Evolutionary conservation across 1,140 invertebrate genomes (phyloP).

Genomic region (Drosophila nasuta): DNA sequence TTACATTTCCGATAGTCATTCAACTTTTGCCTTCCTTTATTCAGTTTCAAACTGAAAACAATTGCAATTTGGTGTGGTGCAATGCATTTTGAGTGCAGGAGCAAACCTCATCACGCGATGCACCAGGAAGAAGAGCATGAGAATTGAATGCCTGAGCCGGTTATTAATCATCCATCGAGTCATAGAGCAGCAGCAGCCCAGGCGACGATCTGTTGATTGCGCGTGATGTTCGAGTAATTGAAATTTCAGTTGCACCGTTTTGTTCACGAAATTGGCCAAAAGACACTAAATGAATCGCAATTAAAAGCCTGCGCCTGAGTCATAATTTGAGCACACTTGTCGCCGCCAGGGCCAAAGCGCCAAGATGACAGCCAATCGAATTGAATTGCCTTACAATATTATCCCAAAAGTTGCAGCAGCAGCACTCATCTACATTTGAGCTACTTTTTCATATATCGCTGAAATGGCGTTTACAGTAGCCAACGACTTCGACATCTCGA

Average conservation of each 20-base stretch:
- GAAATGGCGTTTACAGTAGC: slow-evolving; percentile 55
- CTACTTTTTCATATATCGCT: slow-evolving; percentile 44
- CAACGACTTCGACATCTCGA: slow-evolving; percentile 28
- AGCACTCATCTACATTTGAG: slow-evolving; percentile 33
- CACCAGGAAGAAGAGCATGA: slow-evolving; percentile 33
- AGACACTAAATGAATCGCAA: slow-evolving; percentile 47
- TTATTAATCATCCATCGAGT: slow-evolving; percentile 64
- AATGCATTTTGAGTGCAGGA: slow-evolving; percentile 7
- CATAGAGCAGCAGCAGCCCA: neutral
- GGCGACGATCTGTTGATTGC: slow-evolving; percentile 70
- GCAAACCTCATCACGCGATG: slow-evolving; percentile 20
- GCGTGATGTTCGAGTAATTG: slow-evolving; percentile 75
- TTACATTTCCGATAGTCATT: neutral
- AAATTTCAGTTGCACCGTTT: slow-evolving; percentile 62
- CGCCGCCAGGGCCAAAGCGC: slow-evolving; percentile 40
- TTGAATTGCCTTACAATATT: neutral
- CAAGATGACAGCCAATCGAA: slow-evolving; percentile 19
- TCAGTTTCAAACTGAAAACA: slow-evolving; percentile 26
- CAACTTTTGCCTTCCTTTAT: neutral
- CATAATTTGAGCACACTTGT: slow-evolving; percentile 71
- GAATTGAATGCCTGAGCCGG: slow-evolving; percentile 16
- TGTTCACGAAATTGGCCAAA: slow-evolving; percentile 52
- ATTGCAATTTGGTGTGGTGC: slow-evolving; percentile 50
- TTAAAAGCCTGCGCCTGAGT: slow-evolving; percentile 51
- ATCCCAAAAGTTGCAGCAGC: neutral